Evolutionary conservation across 2,797 vertebrate genomes (phyloP).

Genomic region (Peromyscus aztecus): DNA sequence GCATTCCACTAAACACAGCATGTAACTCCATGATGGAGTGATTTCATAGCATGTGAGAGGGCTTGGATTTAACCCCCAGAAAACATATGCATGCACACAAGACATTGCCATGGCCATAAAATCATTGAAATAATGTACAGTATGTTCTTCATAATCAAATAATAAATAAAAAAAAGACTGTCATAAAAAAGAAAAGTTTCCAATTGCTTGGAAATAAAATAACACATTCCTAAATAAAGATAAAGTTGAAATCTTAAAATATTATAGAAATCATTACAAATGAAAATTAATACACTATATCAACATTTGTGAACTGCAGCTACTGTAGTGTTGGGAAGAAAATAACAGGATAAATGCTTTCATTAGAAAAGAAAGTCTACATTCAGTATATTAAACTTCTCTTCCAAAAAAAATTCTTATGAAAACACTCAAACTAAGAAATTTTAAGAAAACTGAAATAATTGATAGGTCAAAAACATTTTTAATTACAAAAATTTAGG

Average conservation of each 20-base stretch:
- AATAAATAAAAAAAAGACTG: neutral
- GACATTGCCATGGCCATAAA: neutral
- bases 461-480: neutral
- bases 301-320: neutral
- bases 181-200: neutral
- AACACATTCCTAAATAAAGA: neutral
- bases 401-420: neutral
- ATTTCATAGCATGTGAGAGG: neutral
- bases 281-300: neutral
- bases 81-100: neutral
- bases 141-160: neutral
- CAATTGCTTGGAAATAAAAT: neutral
- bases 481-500: neutral
- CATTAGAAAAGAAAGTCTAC: neutral
- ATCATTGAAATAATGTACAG: neutral
- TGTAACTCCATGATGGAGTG: neutral
- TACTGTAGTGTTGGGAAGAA: neutral
- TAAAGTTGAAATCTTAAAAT: neutral
- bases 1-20: neutral
- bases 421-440: neutral
- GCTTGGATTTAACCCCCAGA: neutral
- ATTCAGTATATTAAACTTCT: neutral
- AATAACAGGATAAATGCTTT: neutral
- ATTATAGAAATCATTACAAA: conserved; percentile 9
- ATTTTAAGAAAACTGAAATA: neutral